Percentiles rank a stretch among this genome's conserved stretches.
These are phyloP conservation scores for Caenorhabditis sp. DNA, from an alignment of 2,888 invertebrate species.

Conservation along the genomic window DNA sequence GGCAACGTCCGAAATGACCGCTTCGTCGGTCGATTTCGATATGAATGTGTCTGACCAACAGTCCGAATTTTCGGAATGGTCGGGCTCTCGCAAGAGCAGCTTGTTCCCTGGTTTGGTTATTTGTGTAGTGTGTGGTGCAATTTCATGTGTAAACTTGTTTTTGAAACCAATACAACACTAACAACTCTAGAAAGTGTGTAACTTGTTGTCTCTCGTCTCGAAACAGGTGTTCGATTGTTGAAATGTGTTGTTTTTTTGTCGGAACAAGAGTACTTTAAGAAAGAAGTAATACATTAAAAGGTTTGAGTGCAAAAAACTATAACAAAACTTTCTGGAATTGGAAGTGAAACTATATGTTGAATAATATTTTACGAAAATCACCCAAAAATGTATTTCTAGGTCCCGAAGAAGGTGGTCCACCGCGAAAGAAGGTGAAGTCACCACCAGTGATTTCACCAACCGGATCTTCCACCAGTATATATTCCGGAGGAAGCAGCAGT, in stretches of 20 bases:
- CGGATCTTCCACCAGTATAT: constrained; percentile 82
- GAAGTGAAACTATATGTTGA: constrained; percentile 11
- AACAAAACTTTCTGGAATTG: not conserved
- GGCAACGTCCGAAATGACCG: constrained; percentile 72
- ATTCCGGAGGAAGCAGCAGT: constrained; percentile 82
- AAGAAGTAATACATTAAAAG: not conserved
- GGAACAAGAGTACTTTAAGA: not conserved
- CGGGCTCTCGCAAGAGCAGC: constrained; percentile 78
- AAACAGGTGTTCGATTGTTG: constrained; percentile 37
- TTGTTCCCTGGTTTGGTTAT: constrained; percentile 71
- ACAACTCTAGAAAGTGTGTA: constrained; percentile 23
- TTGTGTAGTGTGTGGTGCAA: constrained; percentile 4
- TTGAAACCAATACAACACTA: constrained; percentile 1
- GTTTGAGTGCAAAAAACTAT: not conserved
- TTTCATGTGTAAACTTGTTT: constrained; percentile 6
- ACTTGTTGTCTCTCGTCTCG: constrained; percentile 21
- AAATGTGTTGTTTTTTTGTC: constrained; percentile 29
- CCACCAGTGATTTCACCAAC: constrained; percentile 83
- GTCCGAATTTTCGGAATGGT: constrained; percentile 83
- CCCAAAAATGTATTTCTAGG: constrained; percentile 73
- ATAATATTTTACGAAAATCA: not conserved
- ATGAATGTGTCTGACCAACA: constrained; percentile 78
- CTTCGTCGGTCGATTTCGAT: constrained; percentile 70
- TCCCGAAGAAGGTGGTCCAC: constrained; percentile 83
- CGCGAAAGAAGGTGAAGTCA: constrained; percentile 83